Conservation (phyloP, 1,140 invertebrate species). For the Drosophila albomicans region DNA sequence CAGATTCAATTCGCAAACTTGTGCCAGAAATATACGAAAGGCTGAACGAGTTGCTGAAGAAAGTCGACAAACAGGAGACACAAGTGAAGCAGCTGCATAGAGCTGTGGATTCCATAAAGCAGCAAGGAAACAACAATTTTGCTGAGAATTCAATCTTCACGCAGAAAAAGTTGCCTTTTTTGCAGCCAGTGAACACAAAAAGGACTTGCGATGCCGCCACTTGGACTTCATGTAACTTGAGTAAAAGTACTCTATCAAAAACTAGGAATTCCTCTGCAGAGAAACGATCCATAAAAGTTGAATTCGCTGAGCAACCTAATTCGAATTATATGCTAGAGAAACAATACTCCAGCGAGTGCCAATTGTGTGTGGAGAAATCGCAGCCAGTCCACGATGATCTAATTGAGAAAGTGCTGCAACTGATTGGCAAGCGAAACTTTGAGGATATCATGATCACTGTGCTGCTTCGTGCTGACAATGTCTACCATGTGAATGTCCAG, state of each 20-base stretch:
- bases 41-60: not conserved
- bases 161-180: not conserved
- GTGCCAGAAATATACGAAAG: not conserved
- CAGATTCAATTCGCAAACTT: not conserved
- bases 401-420: not conserved
- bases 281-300: not conserved
- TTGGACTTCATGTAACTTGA: not conserved
- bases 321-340: not conserved
- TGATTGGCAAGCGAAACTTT: conserved; percentile 23
- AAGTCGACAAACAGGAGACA: conserved; percentile 9
- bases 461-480: conserved; percentile 44
- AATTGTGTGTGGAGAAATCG: conserved; percentile 19
- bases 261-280: not conserved
- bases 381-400: conserved; percentile 34
- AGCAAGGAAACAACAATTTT: not conserved
- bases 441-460: conserved; percentile 49
- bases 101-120: not conserved
- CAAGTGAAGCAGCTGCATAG: not conserved
- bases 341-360: conserved; percentile 30
- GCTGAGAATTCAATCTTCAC: not conserved
- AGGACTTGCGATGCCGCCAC: not conserved
- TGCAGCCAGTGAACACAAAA: not conserved
- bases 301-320: not conserved
- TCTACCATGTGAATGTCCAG: conserved; percentile 67
- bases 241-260: too few relatives aligned